Evolutionary conservation across 2,888 invertebrate species (phyloP), one percentile per base, ranked within the genome.

Genomic region (Lumbricus terrestris): DNA sequence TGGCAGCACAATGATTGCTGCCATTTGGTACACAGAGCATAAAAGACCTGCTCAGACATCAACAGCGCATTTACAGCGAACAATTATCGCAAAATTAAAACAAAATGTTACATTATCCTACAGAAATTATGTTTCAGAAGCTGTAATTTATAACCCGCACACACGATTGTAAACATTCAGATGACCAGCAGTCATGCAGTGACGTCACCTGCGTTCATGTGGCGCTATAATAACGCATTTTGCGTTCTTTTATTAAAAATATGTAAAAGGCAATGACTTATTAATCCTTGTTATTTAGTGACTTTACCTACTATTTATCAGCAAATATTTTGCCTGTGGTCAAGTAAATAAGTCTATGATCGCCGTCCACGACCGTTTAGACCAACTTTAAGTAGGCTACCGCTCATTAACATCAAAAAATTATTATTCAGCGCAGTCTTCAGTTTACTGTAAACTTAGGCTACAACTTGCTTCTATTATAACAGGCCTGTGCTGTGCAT

Each of bases 31-130:
- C 69, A n/a, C 4, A n/a, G 69, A 3, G 8, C n/a, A n/a, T 69
- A n/a, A 69, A 29, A n/a, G 29, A 69, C 69, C 11, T 13, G n/a
- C 69, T 69, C 69, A 69, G n/a, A 69, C 29, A 6, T n/a, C 29
- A n/a, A 69, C n/a, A n/a, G 29, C n/a, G 69, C n/a, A 11, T 13
- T 23, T n/a, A 69, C 1, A n/a, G n/a, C 69, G n/a, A 69, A n/a
- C 69, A 69, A 29, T 69, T 23, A 16, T 1, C 8, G 29, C 16
- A 69, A 69, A 69, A 47, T 23, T 82, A 35, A n/a, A 89, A 69
- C 69, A 69, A 69, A 69, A 69, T 69, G 69, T 69, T 69, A 69
- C 69, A n/a, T 69, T 69, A 69, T 69, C n/a, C 69, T 69, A 69
- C 69, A 69, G 8, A 69, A 69, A 69, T n/a, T 69, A 16, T n/a